A percentile compares a stretch with the other conserved stretches of the same genome.
Conservation (phyloP, 2,888 invertebrate genomes). For the Timema podura region DNA sequence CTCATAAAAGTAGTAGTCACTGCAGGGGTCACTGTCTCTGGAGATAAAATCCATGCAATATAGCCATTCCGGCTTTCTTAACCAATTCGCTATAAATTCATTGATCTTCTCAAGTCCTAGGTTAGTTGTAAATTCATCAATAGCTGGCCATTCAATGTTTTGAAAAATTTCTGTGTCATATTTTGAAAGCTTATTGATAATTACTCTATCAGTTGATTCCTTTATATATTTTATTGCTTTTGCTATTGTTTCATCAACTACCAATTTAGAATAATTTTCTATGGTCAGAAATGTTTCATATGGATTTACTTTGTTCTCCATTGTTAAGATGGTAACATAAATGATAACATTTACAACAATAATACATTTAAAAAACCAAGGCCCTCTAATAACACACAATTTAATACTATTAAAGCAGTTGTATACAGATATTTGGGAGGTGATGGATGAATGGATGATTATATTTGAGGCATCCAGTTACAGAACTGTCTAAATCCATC, state of each 20-base stretch:
- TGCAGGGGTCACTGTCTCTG: slow-evolving; percentile 36
- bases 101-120: slow-evolving; percentile 33
- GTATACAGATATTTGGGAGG: too few species aligned
- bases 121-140: slow-evolving; percentile 35
- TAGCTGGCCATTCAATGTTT: slow-evolving; percentile 34
- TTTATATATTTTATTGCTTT: not conserved
- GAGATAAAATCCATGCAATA: slow-evolving; percentile 35
- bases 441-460: too few species aligned
- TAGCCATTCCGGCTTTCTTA: slow-evolving; percentile 36
- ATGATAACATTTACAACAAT: too few species aligned
- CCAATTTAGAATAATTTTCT: not conserved
- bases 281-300: not conserved
- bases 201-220: too few species aligned
- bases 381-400: too few species aligned
- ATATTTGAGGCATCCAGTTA: too few species aligned
- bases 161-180: too few species aligned
- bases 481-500: too few species aligned
- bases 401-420: too few species aligned
- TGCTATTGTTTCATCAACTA: not conserved
- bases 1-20: slow-evolving; percentile 39
- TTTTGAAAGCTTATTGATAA: too few species aligned
- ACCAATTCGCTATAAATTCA: slow-evolving; percentile 37
- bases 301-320: not conserved
- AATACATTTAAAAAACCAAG: too few species aligned
- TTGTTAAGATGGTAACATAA: too few species aligned